Base-by-base conservation (phyloP, 2,888 invertebrate species). In the Argyra leucocephala region DNA sequence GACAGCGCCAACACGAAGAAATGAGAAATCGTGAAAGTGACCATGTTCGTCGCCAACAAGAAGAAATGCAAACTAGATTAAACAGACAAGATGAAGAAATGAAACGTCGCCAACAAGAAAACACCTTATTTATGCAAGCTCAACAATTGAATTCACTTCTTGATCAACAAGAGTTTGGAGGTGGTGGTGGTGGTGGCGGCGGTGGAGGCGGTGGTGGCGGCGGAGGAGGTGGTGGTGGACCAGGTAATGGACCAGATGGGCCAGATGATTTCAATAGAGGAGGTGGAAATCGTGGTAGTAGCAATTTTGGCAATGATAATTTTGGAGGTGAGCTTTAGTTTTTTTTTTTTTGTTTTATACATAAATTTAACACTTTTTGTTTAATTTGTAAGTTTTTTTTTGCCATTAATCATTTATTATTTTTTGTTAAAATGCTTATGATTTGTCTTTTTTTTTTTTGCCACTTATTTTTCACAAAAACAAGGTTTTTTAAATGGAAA, bases 61-160 rank as follows among this genome's bases (percentile, higher is more conserved):
- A 86, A 76, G 90, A 91, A 76, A 87, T 93, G 82, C 84, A 88
- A 70, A 81, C 85, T 72, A 85, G 91, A 69, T 91, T 92, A 84
- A 83, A 87, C 67, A 84, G 86, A 64, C 91, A 91, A 80, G 91
- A 93, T 76, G 92, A 93, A 76, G 92, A 93, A 77, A 82, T 93
- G 76, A 86, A 91, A 64, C 85, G 92, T 70, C 83, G 93, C 22
- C 92, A 92, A 76, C 90, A 93, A 78, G 92, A 93, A 81, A 93
- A 93, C 79, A 90, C 86, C 71, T 81, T 93, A 68, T 92, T 93
- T 72, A 90, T 91, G 84, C 92, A 93, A 82, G 85, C 85, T 1
- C 86, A 85, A 72, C 82, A 85, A 67, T 74, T 86, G 58, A 85
- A 84, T 73, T 83, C 86, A 1, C 81, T 89, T 80, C 78, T 90